Base-by-base conservation (phyloP, 2,888 invertebrate species). In the Synergus laeviventris region DNA sequence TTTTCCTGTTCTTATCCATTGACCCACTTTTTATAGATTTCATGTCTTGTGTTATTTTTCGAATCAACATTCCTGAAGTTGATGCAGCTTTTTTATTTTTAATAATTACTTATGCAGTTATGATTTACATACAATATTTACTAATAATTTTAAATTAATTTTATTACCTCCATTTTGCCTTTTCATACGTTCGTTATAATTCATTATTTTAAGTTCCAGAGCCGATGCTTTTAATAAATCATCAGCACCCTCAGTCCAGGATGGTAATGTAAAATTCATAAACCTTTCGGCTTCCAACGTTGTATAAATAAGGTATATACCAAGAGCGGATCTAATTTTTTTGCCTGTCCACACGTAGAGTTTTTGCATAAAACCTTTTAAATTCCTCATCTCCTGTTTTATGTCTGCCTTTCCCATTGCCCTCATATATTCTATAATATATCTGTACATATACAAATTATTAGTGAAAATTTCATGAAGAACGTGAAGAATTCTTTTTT, bases 231-330 rank as follows among this genome's bases (percentile, higher is more conserved):
- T 92, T 87, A 91, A 90, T n/a, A 94, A 88, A 89, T 91, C 91
- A 87, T 93, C 92, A 75, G 93, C 92, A 66, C 92, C 91, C 79
- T 91, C 91, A 1, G 93, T 92, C 93, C 93, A 93, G 84, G 91
- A 91, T 11, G 93, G 93, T 85, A 93, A 92, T 1, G 91, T 87
- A 76, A 93, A 91, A 89, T 92, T 92, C 81, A 93, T 92, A 76
- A 92, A 91, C 42, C 91, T 91, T 92, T 93, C 87, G 1, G 42
- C 16, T 24, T 66, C 45, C 5, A 66, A 45, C 4, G 45, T 45
- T 3, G 24, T 45, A 18, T 24, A 66, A 66, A 66, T 66, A 16
- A 66, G 31, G 5, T 42, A 42, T 24, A 66, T 45, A 31, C 49
- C 45, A 14, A 66, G 45, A 24, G 24, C 9, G 12, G 45, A 31